These are phyloP conservation scores for Tetrapedia diversipes DNA, from an alignment of 2,888 invertebrate species.

Conservation along the genomic window DNA sequence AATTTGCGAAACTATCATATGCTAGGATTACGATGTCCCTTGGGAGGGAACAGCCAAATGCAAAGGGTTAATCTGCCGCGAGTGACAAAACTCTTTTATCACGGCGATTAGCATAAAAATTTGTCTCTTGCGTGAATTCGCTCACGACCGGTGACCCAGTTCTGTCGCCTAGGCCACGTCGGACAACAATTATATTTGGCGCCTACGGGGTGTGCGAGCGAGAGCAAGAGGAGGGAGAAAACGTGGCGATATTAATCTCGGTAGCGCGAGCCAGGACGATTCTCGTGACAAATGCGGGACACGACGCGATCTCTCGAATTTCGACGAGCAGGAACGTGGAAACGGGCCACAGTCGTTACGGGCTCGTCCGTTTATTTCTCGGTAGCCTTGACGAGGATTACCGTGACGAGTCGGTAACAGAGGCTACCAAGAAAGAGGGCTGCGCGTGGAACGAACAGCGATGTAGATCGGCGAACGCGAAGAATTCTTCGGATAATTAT, in stretches of 20 bases:
- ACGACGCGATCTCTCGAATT: slow-evolving; percentile 70
- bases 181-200: slow-evolving; percentile 71
- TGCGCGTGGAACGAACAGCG: neutral
- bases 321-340: slow-evolving; percentile 57
- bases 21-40: too few species aligned
- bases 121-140: slow-evolving; percentile 54
- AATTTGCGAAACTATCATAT: too few species aligned
- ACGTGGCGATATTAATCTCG: slow-evolving; percentile 72
- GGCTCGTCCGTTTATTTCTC: neutral
- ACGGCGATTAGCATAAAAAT: slow-evolving; percentile 56
- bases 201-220: slow-evolving; percentile 42
- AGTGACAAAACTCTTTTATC: slow-evolving; percentile 31
- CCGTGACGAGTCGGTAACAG: neutral
- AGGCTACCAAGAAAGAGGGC: too few species aligned
- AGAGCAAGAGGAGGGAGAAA: slow-evolving; percentile 40
- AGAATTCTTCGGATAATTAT: too few species aligned
- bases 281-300: slow-evolving; percentile 75
- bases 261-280: slow-evolving; percentile 58
- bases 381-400: slow-evolving; percentile 1
- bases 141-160: slow-evolving; percentile 63
- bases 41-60: too few species aligned
- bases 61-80: too few species aligned
- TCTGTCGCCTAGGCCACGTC: slow-evolving; percentile 39
- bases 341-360: slow-evolving; percentile 46
- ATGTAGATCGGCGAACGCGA: neutral